Evolutionary conservation across 2,797 vertebrate species (phyloP), one percentile per base, ranked within the genome.

Genomic region (Acanthurus lineatus): DNA sequence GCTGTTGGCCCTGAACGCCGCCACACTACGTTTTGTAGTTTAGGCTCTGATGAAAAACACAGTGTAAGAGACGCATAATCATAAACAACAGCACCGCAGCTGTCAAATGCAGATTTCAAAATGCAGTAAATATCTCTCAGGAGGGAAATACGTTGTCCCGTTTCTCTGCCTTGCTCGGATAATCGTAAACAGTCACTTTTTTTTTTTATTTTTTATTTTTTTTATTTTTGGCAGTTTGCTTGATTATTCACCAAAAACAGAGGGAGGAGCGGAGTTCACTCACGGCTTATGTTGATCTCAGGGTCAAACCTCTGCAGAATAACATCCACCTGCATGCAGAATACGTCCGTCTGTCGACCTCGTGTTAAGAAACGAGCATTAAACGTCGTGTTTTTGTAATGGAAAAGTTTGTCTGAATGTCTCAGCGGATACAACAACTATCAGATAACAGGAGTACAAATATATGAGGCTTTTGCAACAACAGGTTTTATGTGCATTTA

Each of bases 31-130:
- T 40, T 40, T 40, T 40, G 40, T 1, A 40, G 40, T 40, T 40
- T 40, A 8, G 40, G 40, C 8, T 40, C 40, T 40, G 40, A 40
- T 40, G 40, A 40, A 40, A 40, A 40, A 40, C 40, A 40, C 40
- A 40, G 40, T 40, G 40, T 40, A 10, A 40, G 40, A 10, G 40
- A 9, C 40, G 40, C 40, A 40, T 40, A 40, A 40, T 40, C 80
- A 87, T 80, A 81, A 89, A 84, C 76, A 72, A 62, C 59, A 62
- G 75, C 73, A 15, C 12, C 35, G 70, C 86, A 88, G 81, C 85
- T 79, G 63, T 73, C 69, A 68, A 68, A 79, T 67, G 73, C 68
- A 81, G 60, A 83, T 86, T 82, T 73, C 42, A 77, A 83, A 83
- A 61, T 44, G 73, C 63, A 64, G 77, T 14, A 76, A 86, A 81